A percentile compares a stretch with the other conserved stretches of the same genome.
Conservation (phyloP, 2,797 vertebrate genomes). For the Sebastes iracundus region DNA sequence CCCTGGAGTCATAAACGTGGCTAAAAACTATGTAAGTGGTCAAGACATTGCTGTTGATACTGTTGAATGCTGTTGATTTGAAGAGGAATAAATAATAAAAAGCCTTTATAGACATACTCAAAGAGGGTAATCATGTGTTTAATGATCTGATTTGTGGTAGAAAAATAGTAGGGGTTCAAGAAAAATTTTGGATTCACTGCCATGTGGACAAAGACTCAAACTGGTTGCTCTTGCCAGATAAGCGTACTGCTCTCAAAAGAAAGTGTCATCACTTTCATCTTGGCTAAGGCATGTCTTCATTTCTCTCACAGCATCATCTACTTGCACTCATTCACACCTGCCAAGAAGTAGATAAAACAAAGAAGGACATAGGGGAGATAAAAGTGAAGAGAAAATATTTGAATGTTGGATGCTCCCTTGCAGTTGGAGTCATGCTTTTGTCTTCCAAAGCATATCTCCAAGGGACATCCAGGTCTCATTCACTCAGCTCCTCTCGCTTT, state of each 20-base stretch:
- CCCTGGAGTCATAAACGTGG: background rate
- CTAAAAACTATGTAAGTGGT: background rate
- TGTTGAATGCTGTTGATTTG: background rate
- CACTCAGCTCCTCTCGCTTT: constrained; percentile 51
- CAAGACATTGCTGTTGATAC: background rate
- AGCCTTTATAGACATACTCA: background rate
- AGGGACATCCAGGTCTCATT: constrained; percentile 64
- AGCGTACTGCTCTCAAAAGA: constrained; percentile 29
- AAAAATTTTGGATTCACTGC: background rate
- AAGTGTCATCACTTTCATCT: constrained; percentile 34
- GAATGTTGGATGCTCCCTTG: constrained; percentile 39
- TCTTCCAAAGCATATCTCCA: constrained; percentile 59
- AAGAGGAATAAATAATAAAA: background rate
- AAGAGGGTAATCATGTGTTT: background rate
- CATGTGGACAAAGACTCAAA: constrained; percentile 6
- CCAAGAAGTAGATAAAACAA: constrained; percentile 45
- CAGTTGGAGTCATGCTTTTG: constrained; percentile 40
- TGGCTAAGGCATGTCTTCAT: background rate
- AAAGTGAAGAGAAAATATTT: constrained; percentile 23
- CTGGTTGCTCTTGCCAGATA: constrained; percentile 17
- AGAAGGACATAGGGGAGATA: constrained; percentile 25
- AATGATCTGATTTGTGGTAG: constrained; percentile 2
- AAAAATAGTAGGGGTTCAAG: background rate
- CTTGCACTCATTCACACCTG: constrained; percentile 37
- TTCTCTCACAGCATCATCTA: constrained; percentile 42